Evolutionary conservation across 1,140 invertebrate genomes (phyloP), one percentile per base, ranked within the genome.

Genomic region (Dendroctonus valens): DNA sequence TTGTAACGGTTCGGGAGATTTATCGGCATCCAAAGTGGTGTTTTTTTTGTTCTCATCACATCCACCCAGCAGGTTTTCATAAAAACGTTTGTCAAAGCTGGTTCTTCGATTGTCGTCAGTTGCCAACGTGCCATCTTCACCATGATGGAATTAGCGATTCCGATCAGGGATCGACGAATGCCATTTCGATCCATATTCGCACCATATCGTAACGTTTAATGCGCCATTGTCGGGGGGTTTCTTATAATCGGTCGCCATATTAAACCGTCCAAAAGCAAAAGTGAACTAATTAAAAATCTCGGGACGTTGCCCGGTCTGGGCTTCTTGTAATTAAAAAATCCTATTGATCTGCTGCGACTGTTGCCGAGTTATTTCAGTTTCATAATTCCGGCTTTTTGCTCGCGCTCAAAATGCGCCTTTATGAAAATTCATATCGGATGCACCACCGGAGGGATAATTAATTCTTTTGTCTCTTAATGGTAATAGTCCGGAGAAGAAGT

Each of bases 131-230:
- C 44, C 50, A 61, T 61, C 59, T 61, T 61, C 59, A 61, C 59
- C 59, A 50, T 61, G 52, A 41, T n/a, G 15, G 38, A 51, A 61
- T 61, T 61, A 61, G 52, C 50, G 41, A 61, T 61, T 61, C 59
- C 26, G 59, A 61, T 40, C 59, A 41, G 42, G 0, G 39, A 54
- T 12, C 59, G 39, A 52, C 38, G 59, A 61, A 61, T 61, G 59
- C 39, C 59, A 52, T 52, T 37, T 52, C 38, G 37, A 48, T 44
- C 59, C 59, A 41, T 61, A 61, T 61, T 61, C 49, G 59, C 57
- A 59, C 57, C 57, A 59, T 61, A 52, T 61, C 59, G 37, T 61
- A 61, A 61, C n/a, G 52, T 61, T 61, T 61, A 51, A 61, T 61
- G 59, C 41, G 49, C 59, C 48, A 61, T 61, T 61, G 59, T 61